Conservation (phyloP, 2,888 invertebrate species). For the Zelleria hepariella region DNA sequence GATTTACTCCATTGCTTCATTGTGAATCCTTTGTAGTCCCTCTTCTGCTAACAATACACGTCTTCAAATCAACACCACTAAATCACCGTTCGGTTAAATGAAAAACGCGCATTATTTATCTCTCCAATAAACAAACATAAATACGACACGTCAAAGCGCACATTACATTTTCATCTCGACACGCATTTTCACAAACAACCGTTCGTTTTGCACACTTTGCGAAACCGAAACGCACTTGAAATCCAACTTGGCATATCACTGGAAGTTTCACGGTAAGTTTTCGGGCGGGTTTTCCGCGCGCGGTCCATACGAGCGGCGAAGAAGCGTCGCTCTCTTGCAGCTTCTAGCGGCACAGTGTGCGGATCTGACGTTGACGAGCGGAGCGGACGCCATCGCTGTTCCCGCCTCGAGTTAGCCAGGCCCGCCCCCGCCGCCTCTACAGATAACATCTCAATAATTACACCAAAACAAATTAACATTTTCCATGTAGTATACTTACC, state of each 20-base stretch:
- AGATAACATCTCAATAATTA: conserved; percentile 28
- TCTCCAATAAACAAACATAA: conserved; percentile 7
- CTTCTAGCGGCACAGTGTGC: conserved; percentile 33
- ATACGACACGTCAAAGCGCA: background rate
- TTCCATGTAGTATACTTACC: conserved; percentile 5
- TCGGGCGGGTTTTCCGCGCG: too few species aligned
- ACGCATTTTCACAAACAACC: conserved; percentile 11
- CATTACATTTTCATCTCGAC: conserved; percentile 17
- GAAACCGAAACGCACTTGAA: too few species aligned
- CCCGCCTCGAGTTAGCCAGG: conserved; percentile 35
- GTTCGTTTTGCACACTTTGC: too few species aligned
- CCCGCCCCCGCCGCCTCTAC: conserved; percentile 29
- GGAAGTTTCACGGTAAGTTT: too few species aligned
- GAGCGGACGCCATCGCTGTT: background rate
- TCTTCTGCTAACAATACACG: background rate
- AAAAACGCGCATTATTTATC: conserved; percentile 12
- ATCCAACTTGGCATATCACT: too few species aligned
- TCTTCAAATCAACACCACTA: conserved; percentile 1
- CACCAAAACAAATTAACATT: conserved; percentile 9
- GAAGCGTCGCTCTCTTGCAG: conserved; percentile 49
- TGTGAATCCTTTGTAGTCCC: background rate
- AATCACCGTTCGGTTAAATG: conserved; percentile 24
- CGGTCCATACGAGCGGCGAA: conserved; percentile 15
- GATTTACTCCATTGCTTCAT: background rate
- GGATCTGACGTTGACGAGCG: conserved; percentile 11